phyloP scores from a whole-genome alignment of 2,797 vertebrate species.

The Coregonus ussuriensis region DNA sequence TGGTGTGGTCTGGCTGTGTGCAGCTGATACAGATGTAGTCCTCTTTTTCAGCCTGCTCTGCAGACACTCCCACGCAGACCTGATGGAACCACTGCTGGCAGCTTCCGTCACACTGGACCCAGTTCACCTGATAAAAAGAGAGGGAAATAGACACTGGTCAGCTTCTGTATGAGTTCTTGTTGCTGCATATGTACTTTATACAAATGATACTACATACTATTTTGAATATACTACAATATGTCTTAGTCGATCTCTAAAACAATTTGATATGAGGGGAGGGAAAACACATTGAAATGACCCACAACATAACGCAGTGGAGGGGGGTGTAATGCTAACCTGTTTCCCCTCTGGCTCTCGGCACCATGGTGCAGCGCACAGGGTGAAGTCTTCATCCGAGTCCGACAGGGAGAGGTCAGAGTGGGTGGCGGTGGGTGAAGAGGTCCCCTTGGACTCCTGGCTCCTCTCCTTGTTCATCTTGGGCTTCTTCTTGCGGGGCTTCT shows the following conservation, averaged over 20 bases:
- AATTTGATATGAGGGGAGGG: not conserved
- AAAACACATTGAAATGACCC: slow-evolving; percentile 9
- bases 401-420: slow-evolving; percentile 82
- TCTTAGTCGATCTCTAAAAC: not conserved
- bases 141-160: slow-evolving; percentile 8
- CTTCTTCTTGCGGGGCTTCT: slow-evolving; percentile 88
- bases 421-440: slow-evolving; percentile 71
- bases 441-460: slow-evolving; percentile 76
- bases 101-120: slow-evolving; percentile 98
- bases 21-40: slow-evolving; percentile 97
- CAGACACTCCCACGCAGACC: slow-evolving; percentile 92
- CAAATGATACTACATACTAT: no score
- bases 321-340: slow-evolving; percentile 79
- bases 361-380: slow-evolving; percentile 90
- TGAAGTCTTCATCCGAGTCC: slow-evolving; percentile 94
- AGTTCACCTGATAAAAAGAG: slow-evolving; percentile 84
- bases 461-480: slow-evolving; percentile 77
- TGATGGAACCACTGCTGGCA: slow-evolving; percentile 99
- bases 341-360: slow-evolving; percentile 96
- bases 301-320: not conserved
- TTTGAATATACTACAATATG: not conserved
- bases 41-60: slow-evolving; percentile 94
- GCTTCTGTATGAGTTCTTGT: not conserved
- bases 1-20: slow-evolving; percentile 78
- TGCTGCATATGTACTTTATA: no score